Percentiles rank a stretch among this genome's conserved stretches.
These are phyloP conservation scores for Propithecus perrieri DNA, from an alignment of 2,797 vertebrate genomes.

Conservation along the genomic window DNA sequence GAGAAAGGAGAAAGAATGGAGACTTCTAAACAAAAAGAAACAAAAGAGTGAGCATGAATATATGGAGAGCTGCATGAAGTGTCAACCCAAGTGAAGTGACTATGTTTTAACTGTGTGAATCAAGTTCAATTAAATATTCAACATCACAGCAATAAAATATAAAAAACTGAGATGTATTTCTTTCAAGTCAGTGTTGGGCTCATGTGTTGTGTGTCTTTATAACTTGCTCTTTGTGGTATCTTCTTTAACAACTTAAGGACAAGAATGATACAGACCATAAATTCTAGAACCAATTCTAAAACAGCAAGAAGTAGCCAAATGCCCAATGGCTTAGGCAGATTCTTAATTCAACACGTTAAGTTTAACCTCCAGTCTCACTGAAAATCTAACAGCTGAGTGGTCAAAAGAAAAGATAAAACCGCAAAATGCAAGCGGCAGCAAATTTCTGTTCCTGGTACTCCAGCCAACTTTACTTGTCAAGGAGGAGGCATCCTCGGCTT, in stretches of 20 bases:
- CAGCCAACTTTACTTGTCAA: slow-evolving; percentile 70
- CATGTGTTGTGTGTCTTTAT: background rate
- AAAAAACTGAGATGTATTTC: background rate
- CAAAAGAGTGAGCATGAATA: background rate
- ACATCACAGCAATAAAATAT: background rate
- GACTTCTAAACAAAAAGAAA: slow-evolving; percentile 3
- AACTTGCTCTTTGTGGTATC: background rate
- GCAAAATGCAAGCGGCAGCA: background rate
- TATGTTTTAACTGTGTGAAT: background rate
- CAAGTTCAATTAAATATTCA: background rate
- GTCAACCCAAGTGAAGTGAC: background rate
- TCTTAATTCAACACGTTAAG: background rate
- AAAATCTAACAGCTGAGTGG: background rate
- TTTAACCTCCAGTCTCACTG: background rate
- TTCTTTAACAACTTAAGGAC: slow-evolving; percentile 17
- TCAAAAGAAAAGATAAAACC: background rate
- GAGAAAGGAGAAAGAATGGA: background rate
- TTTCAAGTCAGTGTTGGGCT: background rate
- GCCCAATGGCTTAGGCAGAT: background rate
- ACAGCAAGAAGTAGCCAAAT: background rate
- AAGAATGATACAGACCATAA: background rate
- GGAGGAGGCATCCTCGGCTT: slow-evolving; percentile 26
- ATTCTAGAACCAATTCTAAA: slow-evolving; percentile 30
- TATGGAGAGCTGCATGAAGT: background rate
- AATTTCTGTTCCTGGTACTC: slow-evolving; percentile 62